Evolutionary conservation across 2,888 invertebrate genomes (phyloP).

Genomic region (Cheilosia pagana): DNA sequence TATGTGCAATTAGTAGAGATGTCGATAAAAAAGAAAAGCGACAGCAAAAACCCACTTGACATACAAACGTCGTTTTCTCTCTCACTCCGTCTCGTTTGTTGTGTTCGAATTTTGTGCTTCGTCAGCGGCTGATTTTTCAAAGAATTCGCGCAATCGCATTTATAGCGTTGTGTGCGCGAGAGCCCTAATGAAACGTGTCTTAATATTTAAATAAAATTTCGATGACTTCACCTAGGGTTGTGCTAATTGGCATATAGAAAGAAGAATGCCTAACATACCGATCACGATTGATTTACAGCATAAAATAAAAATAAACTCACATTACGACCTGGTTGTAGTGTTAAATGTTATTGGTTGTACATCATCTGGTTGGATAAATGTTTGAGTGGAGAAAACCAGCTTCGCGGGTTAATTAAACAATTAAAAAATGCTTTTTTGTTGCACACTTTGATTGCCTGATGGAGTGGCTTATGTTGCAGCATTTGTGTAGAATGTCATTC

Average conservation of each 20-base stretch:
- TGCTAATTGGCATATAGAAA: slow-evolving; percentile 44
- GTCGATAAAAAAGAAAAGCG: slow-evolving; percentile 52
- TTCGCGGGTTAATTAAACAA: slow-evolving; percentile 47
- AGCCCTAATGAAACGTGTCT: slow-evolving; percentile 47
- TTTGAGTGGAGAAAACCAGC: slow-evolving; percentile 12
- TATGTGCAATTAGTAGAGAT: slow-evolving; percentile 71
- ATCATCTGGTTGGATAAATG: background rate
- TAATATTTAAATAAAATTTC: slow-evolving; percentile 34
- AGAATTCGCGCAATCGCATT: slow-evolving; percentile 51
- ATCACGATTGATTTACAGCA: slow-evolving; percentile 36
- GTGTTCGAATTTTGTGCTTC: background rate
- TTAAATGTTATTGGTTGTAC: slow-evolving; percentile 45
- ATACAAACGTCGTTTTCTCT: slow-evolving; percentile 24
- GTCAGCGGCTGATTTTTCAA: slow-evolving; percentile 1
- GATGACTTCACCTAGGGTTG: slow-evolving; percentile 23
- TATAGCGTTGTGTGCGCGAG: background rate
- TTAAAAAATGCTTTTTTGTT: slow-evolving; percentile 32
- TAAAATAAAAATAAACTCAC: background rate
- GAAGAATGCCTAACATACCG: slow-evolving; percentile 47
- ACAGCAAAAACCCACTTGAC: slow-evolving; percentile 47
- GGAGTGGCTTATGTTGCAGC: slow-evolving; percentile 21
- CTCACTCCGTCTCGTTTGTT: background rate
- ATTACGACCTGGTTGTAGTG: slow-evolving; percentile 48
- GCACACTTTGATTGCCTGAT: slow-evolving; percentile 33
- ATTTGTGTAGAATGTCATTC: slow-evolving; percentile 7